Percentiles rank a stretch among this genome's conserved stretches.
phyloP scores from a whole-genome alignment of 2,888 invertebrate genomes.

The Drosophila rubida region DNA sequence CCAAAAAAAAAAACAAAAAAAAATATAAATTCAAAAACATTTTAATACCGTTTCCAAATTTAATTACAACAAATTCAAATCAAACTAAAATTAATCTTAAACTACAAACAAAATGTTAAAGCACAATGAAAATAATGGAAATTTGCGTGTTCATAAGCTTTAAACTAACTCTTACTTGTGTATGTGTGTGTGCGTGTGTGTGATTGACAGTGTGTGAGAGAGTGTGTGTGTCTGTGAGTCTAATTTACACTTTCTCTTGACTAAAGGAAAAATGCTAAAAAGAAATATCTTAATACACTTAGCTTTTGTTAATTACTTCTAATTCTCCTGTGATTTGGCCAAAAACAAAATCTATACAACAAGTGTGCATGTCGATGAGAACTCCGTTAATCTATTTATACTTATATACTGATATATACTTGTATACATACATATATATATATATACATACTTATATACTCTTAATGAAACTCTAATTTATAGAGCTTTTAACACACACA shows the following conservation, averaged over 20 bases:
- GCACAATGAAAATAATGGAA: conserved; percentile 32
- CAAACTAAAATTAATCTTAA: neutral
- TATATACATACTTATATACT: conserved; percentile 37
- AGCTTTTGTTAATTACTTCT: conserved; percentile 51
- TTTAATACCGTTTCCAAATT: conserved; percentile 37
- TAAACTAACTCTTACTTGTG: conserved; percentile 30
- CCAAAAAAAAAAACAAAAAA: conserved; percentile 5
- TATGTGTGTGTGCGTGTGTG: conserved; percentile 11
- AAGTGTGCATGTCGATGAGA: conserved; percentile 42
- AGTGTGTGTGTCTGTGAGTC: conserved; percentile 12
- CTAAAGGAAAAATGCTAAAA: conserved; percentile 12
- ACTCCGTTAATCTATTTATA: conserved; percentile 42
- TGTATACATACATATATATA: conserved; percentile 25
- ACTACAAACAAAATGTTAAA: conserved; percentile 12
- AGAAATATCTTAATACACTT: conserved; percentile 28
- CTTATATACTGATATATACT: conserved; percentile 38
- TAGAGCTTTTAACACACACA: conserved; percentile 44
- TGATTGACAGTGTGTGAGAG: conserved; percentile 10
- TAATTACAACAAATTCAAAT: conserved; percentile 30
- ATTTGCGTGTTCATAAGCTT: conserved; percentile 53
- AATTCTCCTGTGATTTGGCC: conserved; percentile 68
- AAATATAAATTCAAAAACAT: conserved; percentile 6
- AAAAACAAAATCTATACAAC: conserved; percentile 43
- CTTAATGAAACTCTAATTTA: conserved; percentile 45
- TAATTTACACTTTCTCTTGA: conserved; percentile 25